Percentiles rank a stretch among this genome's conserved stretches.
phyloP scores from a whole-genome alignment of 2,113 vertebrate species.

The Ochotona curzoniae region DNA sequence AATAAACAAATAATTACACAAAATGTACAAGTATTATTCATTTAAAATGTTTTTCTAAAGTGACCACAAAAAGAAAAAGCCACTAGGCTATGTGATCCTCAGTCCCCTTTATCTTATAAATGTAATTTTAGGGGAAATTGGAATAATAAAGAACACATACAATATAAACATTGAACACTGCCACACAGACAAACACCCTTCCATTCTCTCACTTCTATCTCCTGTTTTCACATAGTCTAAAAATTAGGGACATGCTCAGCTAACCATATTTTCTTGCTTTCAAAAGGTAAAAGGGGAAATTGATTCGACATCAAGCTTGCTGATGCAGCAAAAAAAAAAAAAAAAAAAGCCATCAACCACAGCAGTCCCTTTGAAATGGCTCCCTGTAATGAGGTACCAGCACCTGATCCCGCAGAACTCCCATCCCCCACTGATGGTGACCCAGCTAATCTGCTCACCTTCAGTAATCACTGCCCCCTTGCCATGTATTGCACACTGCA shows the following conservation, averaged over 20 bases:
- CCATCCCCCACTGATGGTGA: not conserved
- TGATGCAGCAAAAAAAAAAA: constrained; percentile 77
- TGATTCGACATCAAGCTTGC: constrained; percentile 64
- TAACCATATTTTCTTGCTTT: constrained; percentile 71
- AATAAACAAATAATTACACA: too few species aligned
- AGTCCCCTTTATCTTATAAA: not conserved
- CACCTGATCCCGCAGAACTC: constrained; percentile 55
- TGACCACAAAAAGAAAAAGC: not conserved
- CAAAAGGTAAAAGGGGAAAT: constrained; percentile 71
- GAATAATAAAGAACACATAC: rapidly evolving
- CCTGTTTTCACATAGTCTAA: not conserved
- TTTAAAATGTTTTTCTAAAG: too few species aligned
- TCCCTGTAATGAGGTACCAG: too few species aligned
- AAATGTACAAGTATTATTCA: too few species aligned
- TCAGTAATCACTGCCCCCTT: not conserved
- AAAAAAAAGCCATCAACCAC: not conserved
- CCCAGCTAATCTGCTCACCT: constrained; percentile 38
- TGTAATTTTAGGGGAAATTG: not conserved
- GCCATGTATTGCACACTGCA: not conserved
- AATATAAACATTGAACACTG: not conserved
- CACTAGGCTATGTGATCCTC: not conserved
- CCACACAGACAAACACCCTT: not conserved
- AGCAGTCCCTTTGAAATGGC: not conserved
- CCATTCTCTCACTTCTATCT: not conserved
- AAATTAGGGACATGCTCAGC: constrained; percentile 59